Percentiles rank a stretch among this genome's conserved stretches.
Evolutionary conservation across 53 echinoderm and acorn worm species (phyloP).

Genomic region (Astropecten irregularis): DNA sequence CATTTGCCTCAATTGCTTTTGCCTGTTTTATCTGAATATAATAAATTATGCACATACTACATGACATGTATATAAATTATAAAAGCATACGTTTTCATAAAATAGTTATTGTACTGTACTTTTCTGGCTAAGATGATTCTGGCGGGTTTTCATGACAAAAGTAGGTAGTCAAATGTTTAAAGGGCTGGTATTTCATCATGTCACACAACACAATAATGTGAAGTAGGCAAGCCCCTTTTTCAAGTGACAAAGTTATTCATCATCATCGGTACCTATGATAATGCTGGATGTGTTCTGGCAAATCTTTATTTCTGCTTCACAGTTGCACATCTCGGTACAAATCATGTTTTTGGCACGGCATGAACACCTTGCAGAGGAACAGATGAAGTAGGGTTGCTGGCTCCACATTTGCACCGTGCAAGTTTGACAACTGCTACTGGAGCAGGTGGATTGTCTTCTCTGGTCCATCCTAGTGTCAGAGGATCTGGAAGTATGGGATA

Average conservation of each 20-base stretch:
- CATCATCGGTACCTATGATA: too few species aligned
- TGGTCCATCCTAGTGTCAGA: slow-evolving; percentile 10
- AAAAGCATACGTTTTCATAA: too few species aligned
- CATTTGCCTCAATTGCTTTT: too few species aligned
- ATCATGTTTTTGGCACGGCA: background rate
- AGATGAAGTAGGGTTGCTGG: background rate
- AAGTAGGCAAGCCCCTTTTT: background rate
- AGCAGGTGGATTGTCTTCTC: slow-evolving; percentile 12
- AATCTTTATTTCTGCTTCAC: background rate
- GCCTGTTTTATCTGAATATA: too few species aligned
- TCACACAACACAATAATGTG: background rate
- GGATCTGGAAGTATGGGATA: slow-evolving; percentile 35
- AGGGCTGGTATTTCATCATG: background rate
- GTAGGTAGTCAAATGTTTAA: too few species aligned
- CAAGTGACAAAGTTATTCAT: too few species aligned
- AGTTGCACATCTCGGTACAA: background rate
- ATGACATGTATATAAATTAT: too few species aligned
- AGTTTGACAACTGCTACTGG: slow-evolving; percentile 22
- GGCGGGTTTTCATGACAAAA: too few species aligned
- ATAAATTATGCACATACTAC: too few species aligned
- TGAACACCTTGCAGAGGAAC: background rate
- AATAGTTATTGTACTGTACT: too few species aligned
- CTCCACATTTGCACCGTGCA: background rate
- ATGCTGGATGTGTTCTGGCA: background rate
- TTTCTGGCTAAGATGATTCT: too few species aligned